Base-by-base conservation (phyloP, 1,140 invertebrate genomes). In the Tetragonula clypearis region DNA sequence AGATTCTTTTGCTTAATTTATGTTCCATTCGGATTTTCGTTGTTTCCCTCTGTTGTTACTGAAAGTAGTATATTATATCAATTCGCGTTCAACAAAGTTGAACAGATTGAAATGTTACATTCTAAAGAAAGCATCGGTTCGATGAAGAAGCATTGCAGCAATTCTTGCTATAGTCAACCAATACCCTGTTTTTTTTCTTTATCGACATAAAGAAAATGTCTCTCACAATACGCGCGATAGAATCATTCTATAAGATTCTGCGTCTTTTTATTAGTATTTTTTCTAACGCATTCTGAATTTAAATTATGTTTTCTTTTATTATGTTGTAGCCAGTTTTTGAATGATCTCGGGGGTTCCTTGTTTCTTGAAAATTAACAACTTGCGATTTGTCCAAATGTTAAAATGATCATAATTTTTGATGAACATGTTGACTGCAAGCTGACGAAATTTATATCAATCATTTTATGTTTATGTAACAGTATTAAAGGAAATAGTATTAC, bases 161-260 rank as follows among this genome's bases (percentile, higher is more conserved):
- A 66, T 66, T 53, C 41, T 53, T 66, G 9, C 62, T 78, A 66
- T 78, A 78, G 60, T 23, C n/a, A 19, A 5, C n/a, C 35, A 17
- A 53, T 49, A 30, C 41, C n/a, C 58, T 78, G 76, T 66, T 78
- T 78, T 15, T 78, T 78, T 30, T 30, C 30, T 30, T 78, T 53
- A 78, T 78, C 23, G 60, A 78, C 35, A n/a, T 8, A 49, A 30
- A 30, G n/a, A 26, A 56, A 55, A 56, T 30, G 12, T 14, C n/a
- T 53, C 6, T n/a, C 9, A 66, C 23, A 49, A 60, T 5, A 17
- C 14, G 4, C 23, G 53, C 9, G 15, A 19, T 41, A 14, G 26
- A 56, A 30, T 35, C 19, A 74, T 26, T 55, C 15, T 4, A 3
- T 23, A n/a, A 26, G 15, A 23, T 58, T 23, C 1, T 11, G 14